A percentile compares a stretch with the other conserved stretches of the same genome.
Conservation (phyloP, 2,113 vertebrate species). For the Nestor notabilis region DNA sequence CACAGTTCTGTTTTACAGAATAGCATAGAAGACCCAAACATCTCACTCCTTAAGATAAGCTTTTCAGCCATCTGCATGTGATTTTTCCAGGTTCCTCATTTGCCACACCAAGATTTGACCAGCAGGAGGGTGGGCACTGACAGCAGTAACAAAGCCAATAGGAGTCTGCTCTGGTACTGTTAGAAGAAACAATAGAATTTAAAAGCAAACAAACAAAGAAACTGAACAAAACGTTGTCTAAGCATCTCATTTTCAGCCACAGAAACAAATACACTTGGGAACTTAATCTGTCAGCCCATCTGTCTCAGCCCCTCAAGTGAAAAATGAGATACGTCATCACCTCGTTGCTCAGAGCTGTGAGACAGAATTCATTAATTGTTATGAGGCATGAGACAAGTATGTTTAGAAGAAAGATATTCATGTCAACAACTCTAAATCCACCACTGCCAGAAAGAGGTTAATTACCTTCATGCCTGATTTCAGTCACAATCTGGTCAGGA, state of each 20-base stretch:
- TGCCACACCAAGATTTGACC: not conserved
- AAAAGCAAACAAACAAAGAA: not conserved
- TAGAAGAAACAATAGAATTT: not conserved
- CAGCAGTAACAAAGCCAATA: not conserved
- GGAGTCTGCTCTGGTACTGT: not conserved
- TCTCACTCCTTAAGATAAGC: not conserved
- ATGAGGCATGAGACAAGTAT: not conserved
- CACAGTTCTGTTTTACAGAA: not conserved
- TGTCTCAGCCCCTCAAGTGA: not conserved
- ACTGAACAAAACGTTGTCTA: not conserved
- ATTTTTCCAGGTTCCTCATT: not conserved
- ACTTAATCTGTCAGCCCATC: not conserved
- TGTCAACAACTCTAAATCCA: not conserved
- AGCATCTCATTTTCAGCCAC: not conserved
- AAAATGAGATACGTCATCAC: not conserved
- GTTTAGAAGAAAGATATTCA: not conserved
- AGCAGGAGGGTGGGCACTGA: not conserved
- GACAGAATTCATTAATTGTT: not conserved
- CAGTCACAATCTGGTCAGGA: not conserved
- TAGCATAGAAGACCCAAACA: not conserved
- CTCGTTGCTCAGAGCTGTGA: not conserved
- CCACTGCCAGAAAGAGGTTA: not conserved
- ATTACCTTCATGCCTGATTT: not conserved
- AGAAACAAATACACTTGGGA: not conserved
- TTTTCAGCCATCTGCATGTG: not conserved